Conservation (phyloP, 2,113 vertebrate species). For the human (Homo sapiens) region GRCh38 chr7:108602001-108602500, state of each 20-base stretch:
- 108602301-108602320: background rate
- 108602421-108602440: background rate
- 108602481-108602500: background rate
- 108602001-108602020: too few species aligned
- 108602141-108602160: too few species aligned
- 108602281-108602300: background rate
- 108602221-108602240: background rate
- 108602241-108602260: background rate
- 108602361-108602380: background rate
- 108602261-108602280: background rate
- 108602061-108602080: too few species aligned
- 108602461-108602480: background rate
- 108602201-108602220: background rate
- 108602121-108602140: too few species aligned
- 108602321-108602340: background rate
- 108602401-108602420: background rate
- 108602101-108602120: too few species aligned
- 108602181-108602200: slow-evolving; percentile 29
- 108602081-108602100: too few species aligned
- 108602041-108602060: too few species aligned
- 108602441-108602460: background rate
- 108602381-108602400: background rate
- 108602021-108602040: too few species aligned
- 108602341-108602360: background rate
- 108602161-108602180: background rate